Evolutionary conservation across 1,140 invertebrate genomes (phyloP).

Genomic region (Nebria ingens): DNA sequence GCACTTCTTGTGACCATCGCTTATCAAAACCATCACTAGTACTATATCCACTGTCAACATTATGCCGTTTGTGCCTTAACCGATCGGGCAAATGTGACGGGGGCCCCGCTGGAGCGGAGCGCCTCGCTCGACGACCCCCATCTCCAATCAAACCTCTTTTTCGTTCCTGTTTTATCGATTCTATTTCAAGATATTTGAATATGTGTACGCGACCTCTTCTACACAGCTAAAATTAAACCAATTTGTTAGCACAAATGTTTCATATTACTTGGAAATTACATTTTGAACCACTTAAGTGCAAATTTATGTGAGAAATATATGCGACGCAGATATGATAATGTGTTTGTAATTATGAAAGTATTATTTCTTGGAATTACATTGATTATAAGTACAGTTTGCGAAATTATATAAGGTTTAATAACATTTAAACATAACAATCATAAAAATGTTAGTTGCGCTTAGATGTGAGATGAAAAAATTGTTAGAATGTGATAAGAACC

Average conservation of each 20-base stretch:
- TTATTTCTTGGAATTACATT: no score
- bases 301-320: no score
- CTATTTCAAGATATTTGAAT: conserved; percentile 86
- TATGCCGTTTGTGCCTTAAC: conserved; percentile 53
- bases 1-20: conserved; percentile 73
- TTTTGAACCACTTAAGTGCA: no score
- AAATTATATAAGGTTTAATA: no score
- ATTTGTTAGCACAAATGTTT: no score
- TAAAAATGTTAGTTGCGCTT: no score
- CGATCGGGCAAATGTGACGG: conserved; percentile 21
- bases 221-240: conserved; percentile 59
- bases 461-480: no score
- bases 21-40: conserved; percentile 70
- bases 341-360: no score
- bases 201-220: conserved; percentile 85
- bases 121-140: conserved; percentile 27
- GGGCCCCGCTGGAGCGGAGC: conserved; percentile 18
- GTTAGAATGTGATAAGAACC: no score
- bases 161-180: conserved; percentile 60
- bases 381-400: no score
- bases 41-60: conserved; percentile 81
- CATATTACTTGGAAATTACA: no score
- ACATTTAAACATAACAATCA: not conserved
- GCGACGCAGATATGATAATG: no score
- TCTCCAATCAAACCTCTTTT: conserved; percentile 35